Percentiles rank a stretch among this genome's conserved stretches.
Evolutionary conservation across 2,888 invertebrate genomes (phyloP).

Genomic region (Frankliniella fusca): DNA sequence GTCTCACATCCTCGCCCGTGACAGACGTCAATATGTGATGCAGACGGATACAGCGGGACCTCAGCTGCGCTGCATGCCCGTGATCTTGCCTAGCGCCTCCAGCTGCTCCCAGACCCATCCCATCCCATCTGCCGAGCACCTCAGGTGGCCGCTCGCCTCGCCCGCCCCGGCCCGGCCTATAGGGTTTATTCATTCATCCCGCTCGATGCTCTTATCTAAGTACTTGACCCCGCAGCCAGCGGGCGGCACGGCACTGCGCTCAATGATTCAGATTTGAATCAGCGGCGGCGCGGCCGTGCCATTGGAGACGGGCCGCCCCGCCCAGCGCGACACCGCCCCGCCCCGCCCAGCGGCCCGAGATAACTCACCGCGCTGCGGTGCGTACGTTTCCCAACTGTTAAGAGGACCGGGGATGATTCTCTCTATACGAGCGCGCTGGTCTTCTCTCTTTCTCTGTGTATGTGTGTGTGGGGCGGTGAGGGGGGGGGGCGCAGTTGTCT

Average conservation of each 20-base stretch:
- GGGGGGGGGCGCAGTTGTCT: too few species aligned
- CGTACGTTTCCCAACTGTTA: neutral
- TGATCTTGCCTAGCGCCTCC: neutral
- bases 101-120: neutral
- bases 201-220: too few species aligned
- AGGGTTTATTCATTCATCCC: too few species aligned
- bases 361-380: neutral
- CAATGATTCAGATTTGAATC: neutral
- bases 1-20: neutral
- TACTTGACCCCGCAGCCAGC: too few species aligned
- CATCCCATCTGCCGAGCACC: neutral
- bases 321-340: too few species aligned
- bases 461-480: too few species aligned
- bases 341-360: neutral
- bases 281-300: neutral
- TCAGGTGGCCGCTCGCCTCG: neutral
- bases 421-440: too few species aligned
- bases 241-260: neutral
- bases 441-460: too few species aligned
- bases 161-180: too few species aligned
- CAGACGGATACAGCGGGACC: neutral
- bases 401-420: too few species aligned
- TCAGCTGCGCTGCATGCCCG: neutral
- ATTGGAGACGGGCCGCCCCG: too few species aligned
- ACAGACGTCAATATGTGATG: constrained; percentile 22